Conservation (phyloP, 1,140 invertebrate species). For the Metopolophium dirhodum region DNA sequence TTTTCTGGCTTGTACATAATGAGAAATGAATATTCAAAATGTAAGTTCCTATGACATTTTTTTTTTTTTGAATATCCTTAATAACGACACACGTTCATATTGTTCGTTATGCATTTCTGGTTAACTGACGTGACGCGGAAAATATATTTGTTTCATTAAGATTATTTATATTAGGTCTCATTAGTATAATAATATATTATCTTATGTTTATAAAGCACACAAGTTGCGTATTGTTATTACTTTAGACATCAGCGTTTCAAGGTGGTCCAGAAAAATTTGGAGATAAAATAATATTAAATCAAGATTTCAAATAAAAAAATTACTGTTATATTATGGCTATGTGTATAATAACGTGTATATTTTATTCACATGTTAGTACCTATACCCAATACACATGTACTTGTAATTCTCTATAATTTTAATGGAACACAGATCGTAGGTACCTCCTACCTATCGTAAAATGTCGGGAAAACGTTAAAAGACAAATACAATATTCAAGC, state of each 20-base stretch:
- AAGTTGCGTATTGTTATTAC: neutral
- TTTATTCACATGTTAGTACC: too few relatives aligned
- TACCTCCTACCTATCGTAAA: too few relatives aligned
- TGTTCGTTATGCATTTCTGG: conserved; percentile 27
- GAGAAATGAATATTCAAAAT: conserved; percentile 48
- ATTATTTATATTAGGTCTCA: conserved; percentile 53
- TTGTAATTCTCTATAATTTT: neutral
- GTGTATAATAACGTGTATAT: too few relatives aligned
- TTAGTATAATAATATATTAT: conserved; percentile 33
- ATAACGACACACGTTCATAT: conserved; percentile 38
- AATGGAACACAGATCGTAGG: neutral
- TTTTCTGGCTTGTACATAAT: conserved; percentile 13
- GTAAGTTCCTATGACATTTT: conserved; percentile 15
- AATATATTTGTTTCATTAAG: conserved; percentile 50
- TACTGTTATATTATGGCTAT: neutral
- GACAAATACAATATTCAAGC: neutral
- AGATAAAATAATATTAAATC: neutral
- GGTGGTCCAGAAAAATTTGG: neutral
- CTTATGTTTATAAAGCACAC: neutral
- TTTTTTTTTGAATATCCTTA: conserved; percentile 52
- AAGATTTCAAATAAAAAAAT: neutral
- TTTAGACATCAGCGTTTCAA: neutral
- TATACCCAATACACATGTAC: too few relatives aligned
- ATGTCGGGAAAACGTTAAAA: neutral
- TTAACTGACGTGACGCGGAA: conserved; percentile 40